Base-by-base conservation (phyloP, 2,888 invertebrate genomes). In the Chesias legatella region DNA sequence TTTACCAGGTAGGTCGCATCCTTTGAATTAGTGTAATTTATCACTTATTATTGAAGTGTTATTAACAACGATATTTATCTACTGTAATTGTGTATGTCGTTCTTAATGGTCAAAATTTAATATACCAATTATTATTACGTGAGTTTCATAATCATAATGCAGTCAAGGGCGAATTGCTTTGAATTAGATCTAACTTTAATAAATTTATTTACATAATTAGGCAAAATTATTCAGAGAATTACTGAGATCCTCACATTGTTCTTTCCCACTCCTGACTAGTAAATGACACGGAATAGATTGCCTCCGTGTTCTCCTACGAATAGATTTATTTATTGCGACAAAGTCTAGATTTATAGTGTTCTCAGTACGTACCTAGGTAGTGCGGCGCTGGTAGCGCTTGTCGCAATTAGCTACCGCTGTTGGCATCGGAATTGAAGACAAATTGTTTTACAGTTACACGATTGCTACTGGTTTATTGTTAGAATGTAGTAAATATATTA, bases 1-100 rank as follows among this genome's bases (percentile, higher is more conserved):
- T 53, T 79, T 73, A 53, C 3, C 58, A 67, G 55, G 36, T 58
- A 72, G 76, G 74, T 65, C 67, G 58, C 60, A 75, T 78, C 77
- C 77, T 79, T 69, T 62, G 26, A 50, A 49, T 51, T 45, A 29
- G 36, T 39, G 37, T 56, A 52, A 51, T 52, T 49, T 44, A 56
- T 47, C 35, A 50, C 47, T 49, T 44, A 40, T 43, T 50, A 52
- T 53, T 49, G 41, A 34, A 48, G 45, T 46, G 43, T 45, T 38
- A 40, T 34, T 51, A 46, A 38, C 41, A 38, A 11, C 38, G 41
- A 38, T 49, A 43, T 42, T 43, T 40, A 53, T 44, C 49, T 49
- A 43, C 37, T 31, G 40, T 53, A 43, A 40, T 43, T 37, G 45
- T 48, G 43, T 42, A 47, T 49, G 46, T 48, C 46, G 48, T 25